Evolutionary conservation across 2,888 invertebrate species (phyloP).

Genomic region (Melolontha melolontha): DNA sequence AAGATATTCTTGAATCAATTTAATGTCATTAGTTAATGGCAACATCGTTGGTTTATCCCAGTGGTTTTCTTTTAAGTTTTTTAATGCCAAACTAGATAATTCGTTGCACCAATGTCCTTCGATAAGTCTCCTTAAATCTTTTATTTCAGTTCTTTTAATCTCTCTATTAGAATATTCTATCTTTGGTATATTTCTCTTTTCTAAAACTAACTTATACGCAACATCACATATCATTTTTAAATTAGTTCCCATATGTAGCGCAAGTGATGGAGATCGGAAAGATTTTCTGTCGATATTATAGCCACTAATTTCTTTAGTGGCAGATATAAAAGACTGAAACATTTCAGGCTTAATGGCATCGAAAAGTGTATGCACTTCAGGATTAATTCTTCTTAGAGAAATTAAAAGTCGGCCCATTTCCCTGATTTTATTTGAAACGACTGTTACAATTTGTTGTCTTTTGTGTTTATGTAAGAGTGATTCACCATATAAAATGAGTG

Average conservation of each 20-base stretch:
- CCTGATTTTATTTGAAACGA: slow-evolving; percentile 45
- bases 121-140: slow-evolving; percentile 43
- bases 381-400: no score
- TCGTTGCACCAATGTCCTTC: slow-evolving; percentile 47
- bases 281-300: slow-evolving; percentile 39
- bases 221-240: no score
- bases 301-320: slow-evolving; percentile 45
- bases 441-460: slow-evolving; percentile 45
- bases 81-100: slow-evolving; percentile 44
- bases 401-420: slow-evolving; percentile 45
- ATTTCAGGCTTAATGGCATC: slow-evolving; percentile 44
- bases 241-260: slow-evolving; percentile 45
- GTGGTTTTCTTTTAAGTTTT: no score
- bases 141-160: slow-evolving; percentile 42
- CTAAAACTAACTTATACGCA: slow-evolving; percentile 42
- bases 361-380: slow-evolving; percentile 34
- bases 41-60: slow-evolving; percentile 40
- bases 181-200: slow-evolving; percentile 43
- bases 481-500: slow-evolving; percentile 46
- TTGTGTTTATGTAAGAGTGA: slow-evolving; percentile 45
- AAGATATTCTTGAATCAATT: slow-evolving; percentile 36
- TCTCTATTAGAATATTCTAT: slow-evolving; percentile 39
- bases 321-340: slow-evolving; percentile 39
- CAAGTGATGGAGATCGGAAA: slow-evolving; percentile 45
- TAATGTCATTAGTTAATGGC: slow-evolving; percentile 41